A percentile compares a stretch with the other conserved stretches of the same genome.
These are phyloP conservation scores for Lampris incognitus DNA, from an alignment of 2,113 vertebrate species.

Conservation along the genomic window DNA sequence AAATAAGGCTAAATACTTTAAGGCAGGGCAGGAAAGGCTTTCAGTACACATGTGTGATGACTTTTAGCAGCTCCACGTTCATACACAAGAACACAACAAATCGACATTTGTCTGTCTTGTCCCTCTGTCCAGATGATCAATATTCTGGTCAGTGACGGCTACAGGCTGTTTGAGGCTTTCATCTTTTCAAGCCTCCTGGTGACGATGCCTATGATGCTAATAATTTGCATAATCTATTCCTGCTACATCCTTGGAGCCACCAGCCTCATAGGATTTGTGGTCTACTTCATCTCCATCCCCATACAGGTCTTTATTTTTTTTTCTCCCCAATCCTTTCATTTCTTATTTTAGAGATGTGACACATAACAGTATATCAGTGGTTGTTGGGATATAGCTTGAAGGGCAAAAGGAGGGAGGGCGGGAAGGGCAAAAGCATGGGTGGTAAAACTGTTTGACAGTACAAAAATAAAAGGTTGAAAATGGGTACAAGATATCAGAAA, in stretches of 20 bases:
- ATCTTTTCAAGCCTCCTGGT: constrained; percentile 78
- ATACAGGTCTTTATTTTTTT: constrained; percentile 77
- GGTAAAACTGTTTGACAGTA: too few relatives aligned
- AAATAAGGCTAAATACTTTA: too few relatives aligned
- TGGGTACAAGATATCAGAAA: too few relatives aligned
- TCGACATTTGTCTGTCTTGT: constrained; percentile 19
- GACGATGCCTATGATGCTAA: constrained; percentile 74
- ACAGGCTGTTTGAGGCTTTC: constrained; percentile 83
- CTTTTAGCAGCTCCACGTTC: too few relatives aligned
- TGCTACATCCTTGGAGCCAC: constrained; percentile 83
- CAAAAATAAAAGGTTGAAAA: too few relatives aligned
- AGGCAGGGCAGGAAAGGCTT: too few relatives aligned
- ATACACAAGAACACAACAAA: too few relatives aligned
- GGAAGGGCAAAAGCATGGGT: too few relatives aligned
- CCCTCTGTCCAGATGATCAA: constrained; percentile 80
- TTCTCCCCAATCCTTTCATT: not conserved
- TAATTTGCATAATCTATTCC: constrained; percentile 72
- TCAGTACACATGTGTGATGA: too few relatives aligned
- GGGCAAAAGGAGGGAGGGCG: too few relatives aligned
- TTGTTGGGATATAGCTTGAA: not conserved
- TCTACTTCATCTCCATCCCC: constrained; percentile 79
- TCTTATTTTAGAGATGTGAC: not conserved
- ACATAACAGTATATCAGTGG: not conserved
- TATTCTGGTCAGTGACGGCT: constrained; percentile 82
- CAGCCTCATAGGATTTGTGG: constrained; percentile 78